Evolutionary conservation across 2,113 vertebrate species (phyloP).

Genomic region (Oryzias curvinotus): DNA sequence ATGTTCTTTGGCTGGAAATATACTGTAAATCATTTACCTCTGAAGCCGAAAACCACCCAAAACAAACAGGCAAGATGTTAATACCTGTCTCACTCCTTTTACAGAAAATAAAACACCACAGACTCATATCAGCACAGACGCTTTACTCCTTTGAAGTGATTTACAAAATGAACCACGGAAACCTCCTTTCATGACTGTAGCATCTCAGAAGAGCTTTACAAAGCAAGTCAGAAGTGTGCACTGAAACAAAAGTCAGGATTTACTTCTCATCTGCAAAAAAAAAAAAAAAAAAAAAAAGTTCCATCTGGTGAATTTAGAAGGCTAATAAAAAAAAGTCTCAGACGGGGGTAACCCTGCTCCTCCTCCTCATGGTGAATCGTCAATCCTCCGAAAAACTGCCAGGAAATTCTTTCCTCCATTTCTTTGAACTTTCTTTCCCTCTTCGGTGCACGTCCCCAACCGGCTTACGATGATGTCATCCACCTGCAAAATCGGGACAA

Average conservation of each 20-base stretch:
- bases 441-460: conserved; percentile 86
- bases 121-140: not conserved
- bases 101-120: not conserved
- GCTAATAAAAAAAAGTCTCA: not conserved
- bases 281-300: not conserved
- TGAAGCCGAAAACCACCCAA: not conserved
- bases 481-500: conserved; percentile 62
- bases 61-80: not conserved
- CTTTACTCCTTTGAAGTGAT: not conserved
- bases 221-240: not conserved
- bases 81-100: not conserved
- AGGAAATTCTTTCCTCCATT: conserved; percentile 86
- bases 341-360: conserved; percentile 3
- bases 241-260: not conserved
- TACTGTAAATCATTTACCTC: not conserved
- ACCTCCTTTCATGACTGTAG: conserved; percentile 3
- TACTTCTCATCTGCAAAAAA: not conserved
- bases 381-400: conserved; percentile 83
- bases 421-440: conserved; percentile 90
- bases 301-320: not conserved
- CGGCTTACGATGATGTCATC: conserved; percentile 81
- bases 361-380: conserved; percentile 55
- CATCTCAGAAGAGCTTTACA: not conserved
- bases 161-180: not conserved
- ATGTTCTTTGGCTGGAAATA: not conserved